Evolutionary conservation across 2,888 invertebrate genomes (phyloP).

Genomic region (Rotaria sp.): DNA sequence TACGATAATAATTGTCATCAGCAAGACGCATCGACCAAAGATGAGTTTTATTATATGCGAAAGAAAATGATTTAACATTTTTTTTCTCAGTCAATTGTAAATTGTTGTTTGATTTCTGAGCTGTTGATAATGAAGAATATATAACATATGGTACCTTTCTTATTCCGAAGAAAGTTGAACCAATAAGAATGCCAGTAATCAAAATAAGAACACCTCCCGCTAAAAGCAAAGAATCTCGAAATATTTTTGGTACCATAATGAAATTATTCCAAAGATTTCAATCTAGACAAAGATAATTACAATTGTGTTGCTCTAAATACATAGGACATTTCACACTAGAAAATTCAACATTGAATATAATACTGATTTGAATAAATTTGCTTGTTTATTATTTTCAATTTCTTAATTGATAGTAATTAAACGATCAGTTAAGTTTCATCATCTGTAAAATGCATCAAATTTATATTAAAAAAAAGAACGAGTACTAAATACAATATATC

Average conservation of each 20-base stretch:
- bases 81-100: background rate
- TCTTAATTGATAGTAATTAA: too few relatives aligned
- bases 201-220: background rate
- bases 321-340: too few relatives aligned
- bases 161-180: background rate
- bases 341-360: background rate
- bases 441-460: too few relatives aligned
- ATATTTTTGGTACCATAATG: background rate
- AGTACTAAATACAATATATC: too few relatives aligned
- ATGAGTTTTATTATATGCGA: background rate
- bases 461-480: too few relatives aligned
- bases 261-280: background rate
- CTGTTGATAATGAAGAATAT: too few relatives aligned
- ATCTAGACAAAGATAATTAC: too few relatives aligned
- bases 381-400: too few relatives aligned
- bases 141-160: background rate
- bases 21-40: background rate
- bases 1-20: background rate
- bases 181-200: background rate
- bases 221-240: background rate
- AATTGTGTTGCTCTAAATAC: too few relatives aligned
- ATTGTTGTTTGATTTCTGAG: too few relatives aligned
- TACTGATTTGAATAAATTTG: background rate
- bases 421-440: too few relatives aligned
- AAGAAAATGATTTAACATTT: background rate